phyloP scores from a whole-genome alignment of 2,797 vertebrate species.

The Epinephelus coioides region DNA sequence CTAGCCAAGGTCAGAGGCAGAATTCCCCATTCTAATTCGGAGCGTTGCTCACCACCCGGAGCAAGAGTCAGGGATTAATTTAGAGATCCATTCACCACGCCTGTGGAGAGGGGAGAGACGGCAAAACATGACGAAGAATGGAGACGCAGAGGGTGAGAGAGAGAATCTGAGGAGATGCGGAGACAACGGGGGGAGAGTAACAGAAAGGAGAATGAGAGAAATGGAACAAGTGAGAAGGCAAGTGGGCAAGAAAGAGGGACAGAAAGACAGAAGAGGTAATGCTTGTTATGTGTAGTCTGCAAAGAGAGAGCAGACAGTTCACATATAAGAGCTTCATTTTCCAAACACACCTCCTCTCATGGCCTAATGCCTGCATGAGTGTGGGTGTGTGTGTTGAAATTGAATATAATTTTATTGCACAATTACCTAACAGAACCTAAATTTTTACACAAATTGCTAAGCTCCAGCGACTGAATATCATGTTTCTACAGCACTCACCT shows the following conservation, averaged over 20 bases:
- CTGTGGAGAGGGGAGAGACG: slow-evolving; percentile 44
- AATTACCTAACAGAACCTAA: neutral
- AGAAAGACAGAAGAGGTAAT: slow-evolving; percentile 24
- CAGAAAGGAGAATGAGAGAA: slow-evolving; percentile 14
- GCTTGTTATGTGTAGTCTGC: slow-evolving; percentile 57
- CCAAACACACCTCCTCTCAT: slow-evolving; percentile 50
- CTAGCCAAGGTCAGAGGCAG: slow-evolving; percentile 77
- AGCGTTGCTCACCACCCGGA: slow-evolving; percentile 64
- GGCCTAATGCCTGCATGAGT: slow-evolving; percentile 18
- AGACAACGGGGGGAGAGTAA: slow-evolving; percentile 33
- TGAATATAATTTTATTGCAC: neutral
- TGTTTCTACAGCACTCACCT: neutral
- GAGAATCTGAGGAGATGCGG: slow-evolving; percentile 35
- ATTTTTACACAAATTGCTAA: neutral
- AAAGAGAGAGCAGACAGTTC: slow-evolving; percentile 57
- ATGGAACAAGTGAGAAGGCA: slow-evolving; percentile 6
- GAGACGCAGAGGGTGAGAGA: slow-evolving; percentile 18
- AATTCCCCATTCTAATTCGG: slow-evolving; percentile 77
- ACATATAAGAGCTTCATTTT: slow-evolving; percentile 55
- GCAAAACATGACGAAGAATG: slow-evolving; percentile 51
- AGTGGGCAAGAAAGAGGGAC: slow-evolving; percentile 8
- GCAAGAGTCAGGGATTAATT: slow-evolving; percentile 80
- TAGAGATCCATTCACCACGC: slow-evolving; percentile 79
- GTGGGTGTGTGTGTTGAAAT: neutral
- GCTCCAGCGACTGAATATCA: neutral